A percentile compares a stretch with the other conserved stretches of the same genome.
These are phyloP conservation scores for Parasteatoda tepidariorum DNA, from an alignment of 1,140 invertebrate genomes.

Conservation along the genomic window DNA sequence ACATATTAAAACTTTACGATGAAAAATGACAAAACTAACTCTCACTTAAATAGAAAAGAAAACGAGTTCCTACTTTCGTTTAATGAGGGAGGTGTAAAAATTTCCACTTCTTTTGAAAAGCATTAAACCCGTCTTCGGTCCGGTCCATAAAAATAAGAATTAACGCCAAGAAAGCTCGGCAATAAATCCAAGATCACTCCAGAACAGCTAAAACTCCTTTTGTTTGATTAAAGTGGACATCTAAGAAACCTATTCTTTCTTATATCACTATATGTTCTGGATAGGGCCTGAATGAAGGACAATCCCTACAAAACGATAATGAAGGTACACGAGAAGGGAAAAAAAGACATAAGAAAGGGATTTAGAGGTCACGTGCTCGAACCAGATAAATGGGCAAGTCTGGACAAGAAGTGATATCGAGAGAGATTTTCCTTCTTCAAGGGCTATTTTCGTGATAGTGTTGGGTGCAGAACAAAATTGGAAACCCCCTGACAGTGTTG, in stretches of 20 bases:
- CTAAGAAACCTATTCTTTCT: background rate
- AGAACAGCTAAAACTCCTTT: too few species aligned
- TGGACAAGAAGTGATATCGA: background rate
- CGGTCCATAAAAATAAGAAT: too few species aligned
- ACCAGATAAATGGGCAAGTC: constrained; percentile 20
- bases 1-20: too few species aligned
- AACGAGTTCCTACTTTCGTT: too few species aligned
- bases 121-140: too few species aligned
- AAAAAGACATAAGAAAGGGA: constrained; percentile 14
- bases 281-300: background rate
- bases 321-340: background rate
- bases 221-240: too few species aligned
- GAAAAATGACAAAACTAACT: too few species aligned
- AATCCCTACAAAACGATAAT: constrained; percentile 13
- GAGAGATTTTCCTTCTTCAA: background rate
- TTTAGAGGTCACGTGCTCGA: constrained; percentile 15
- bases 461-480: background rate
- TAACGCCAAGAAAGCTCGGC: too few species aligned
- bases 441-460: constrained; percentile 6
- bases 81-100: too few species aligned
- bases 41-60: too few species aligned
- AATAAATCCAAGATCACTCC: too few species aligned
- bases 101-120: too few species aligned
- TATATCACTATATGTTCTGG: background rate
- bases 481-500: background rate